Conservation (phyloP, 2,113 vertebrate genomes). For the Xenopus laevis region DNA sequence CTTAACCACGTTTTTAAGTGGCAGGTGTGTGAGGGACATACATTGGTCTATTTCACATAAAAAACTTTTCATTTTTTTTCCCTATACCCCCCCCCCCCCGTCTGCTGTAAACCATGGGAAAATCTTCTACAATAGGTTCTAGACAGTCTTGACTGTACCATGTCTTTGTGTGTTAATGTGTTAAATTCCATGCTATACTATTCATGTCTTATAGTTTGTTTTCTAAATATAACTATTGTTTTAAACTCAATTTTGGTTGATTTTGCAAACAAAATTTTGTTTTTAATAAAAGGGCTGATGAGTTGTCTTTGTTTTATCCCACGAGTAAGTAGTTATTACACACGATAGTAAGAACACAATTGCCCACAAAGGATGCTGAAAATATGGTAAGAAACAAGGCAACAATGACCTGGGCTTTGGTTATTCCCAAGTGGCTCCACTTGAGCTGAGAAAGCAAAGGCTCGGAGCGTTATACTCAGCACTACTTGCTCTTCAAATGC, state of each 20-base stretch:
- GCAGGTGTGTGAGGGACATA: conserved; percentile 26
- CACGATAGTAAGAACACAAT: conserved; percentile 37
- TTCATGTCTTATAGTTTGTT: background rate
- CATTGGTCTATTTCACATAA: conserved; percentile 21
- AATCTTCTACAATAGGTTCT: background rate
- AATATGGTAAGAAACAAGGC: conserved; percentile 46
- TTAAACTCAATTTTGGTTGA: background rate
- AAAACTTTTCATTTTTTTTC: conserved; percentile 40
- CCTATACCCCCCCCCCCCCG: conserved; percentile 36
- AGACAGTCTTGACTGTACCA: background rate
- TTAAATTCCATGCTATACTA: too few relatives aligned
- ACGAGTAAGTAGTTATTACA: conserved; percentile 38
- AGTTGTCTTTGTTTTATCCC: conserved; percentile 8
- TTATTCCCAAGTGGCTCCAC: conserved; percentile 44
- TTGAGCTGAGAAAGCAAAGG: conserved; percentile 44
- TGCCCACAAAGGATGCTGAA: conserved; percentile 28
- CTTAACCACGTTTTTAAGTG: conserved; percentile 22
- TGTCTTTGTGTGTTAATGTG: too few relatives aligned
- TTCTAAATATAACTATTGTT: background rate
- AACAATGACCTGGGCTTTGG: conserved; percentile 46
- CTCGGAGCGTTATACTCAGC: conserved; percentile 46
- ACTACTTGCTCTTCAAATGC: conserved; percentile 47
- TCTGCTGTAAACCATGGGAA: conserved; percentile 13
- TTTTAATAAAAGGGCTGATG: background rate
- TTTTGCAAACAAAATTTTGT: background rate